A percentile compares a stretch with the other conserved stretches of the same genome.
Conservation (phyloP, 1,140 invertebrate genomes). For the Rhagoletis pomonella region DNA sequence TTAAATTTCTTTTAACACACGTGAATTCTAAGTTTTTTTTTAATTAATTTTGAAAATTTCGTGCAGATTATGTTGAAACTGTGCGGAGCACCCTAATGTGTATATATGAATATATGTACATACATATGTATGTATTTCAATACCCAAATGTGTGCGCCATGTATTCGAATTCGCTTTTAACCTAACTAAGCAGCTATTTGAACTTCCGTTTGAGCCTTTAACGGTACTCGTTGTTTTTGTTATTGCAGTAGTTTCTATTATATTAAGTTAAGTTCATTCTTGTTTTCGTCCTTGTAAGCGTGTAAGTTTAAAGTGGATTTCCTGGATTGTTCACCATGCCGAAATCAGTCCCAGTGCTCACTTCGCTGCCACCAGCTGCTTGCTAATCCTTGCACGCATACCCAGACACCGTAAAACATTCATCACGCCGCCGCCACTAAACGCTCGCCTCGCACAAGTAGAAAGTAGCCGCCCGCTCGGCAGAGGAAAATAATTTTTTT, state of each 20-base stretch:
- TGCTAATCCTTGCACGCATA: slow-evolving; percentile 41
- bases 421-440: slow-evolving; percentile 15
- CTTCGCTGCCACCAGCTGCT: slow-evolving; percentile 19
- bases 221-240: not conserved
- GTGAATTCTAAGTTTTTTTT: too few species aligned
- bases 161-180: slow-evolving; percentile 6
- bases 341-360: slow-evolving; percentile 3
- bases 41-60: too few species aligned
- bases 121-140: not conserved
- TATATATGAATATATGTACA: too few species aligned
- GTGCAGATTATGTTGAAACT: too few species aligned
- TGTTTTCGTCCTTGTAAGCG: slow-evolving; percentile 18
- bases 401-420: slow-evolving; percentile 16
- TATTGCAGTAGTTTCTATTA: not conserved
- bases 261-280: not conserved
- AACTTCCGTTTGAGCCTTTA: slow-evolving; percentile 8
- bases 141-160: not conserved
- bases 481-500: not conserved
- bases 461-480: not conserved
- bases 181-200: slow-evolving; percentile 7
- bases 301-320: slow-evolving; percentile 52
- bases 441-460: not conserved
- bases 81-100: too few species aligned
- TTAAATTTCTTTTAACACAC: not conserved
- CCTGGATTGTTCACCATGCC: not conserved